Evolutionary conservation across 1,140 invertebrate genomes (phyloP).

Genomic region (Bombus waltoni): DNA sequence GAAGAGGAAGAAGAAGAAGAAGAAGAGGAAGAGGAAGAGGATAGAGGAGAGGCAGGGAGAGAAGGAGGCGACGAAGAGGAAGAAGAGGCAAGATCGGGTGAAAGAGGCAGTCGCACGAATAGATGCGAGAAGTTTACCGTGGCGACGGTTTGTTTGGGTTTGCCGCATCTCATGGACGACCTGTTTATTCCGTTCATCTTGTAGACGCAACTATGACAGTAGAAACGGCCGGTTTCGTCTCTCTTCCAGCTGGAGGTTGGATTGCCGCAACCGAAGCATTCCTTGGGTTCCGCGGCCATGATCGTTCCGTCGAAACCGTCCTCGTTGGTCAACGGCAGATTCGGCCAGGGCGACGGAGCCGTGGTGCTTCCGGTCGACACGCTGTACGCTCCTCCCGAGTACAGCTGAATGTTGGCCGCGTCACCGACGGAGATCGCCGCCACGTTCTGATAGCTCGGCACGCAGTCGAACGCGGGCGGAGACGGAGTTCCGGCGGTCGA

Average conservation of each 20-base stretch:
- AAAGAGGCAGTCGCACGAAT: background rate
- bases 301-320: constrained; percentile 70
- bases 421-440: constrained; percentile 72
- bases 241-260: constrained; percentile 94
- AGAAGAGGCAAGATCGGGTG: background rate
- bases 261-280: constrained; percentile 95
- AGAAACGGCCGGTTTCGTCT: constrained; percentile 94
- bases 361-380: constrained; percentile 65
- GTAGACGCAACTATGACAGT: constrained; percentile 95
- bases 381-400: constrained; percentile 72
- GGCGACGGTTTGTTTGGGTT: constrained; percentile 82
- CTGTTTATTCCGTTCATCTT: constrained; percentile 94
- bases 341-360: constrained; percentile 69
- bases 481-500: constrained; percentile 66
- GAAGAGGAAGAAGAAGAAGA: background rate
- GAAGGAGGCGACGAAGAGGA: background rate
- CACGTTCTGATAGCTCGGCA: constrained; percentile 69
- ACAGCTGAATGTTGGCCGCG: constrained; percentile 71
- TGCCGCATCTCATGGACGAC: constrained; percentile 84
- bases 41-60: background rate
- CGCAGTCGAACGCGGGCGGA: constrained; percentile 73
- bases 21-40: background rate
- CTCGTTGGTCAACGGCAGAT: constrained; percentile 62
- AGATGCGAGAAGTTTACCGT: constrained; percentile 67
- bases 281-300: constrained; percentile 85